These are phyloP conservation scores for Orcinus orca DNA, from an alignment of 2,113 vertebrate genomes.

Conservation along the genomic window DNA sequence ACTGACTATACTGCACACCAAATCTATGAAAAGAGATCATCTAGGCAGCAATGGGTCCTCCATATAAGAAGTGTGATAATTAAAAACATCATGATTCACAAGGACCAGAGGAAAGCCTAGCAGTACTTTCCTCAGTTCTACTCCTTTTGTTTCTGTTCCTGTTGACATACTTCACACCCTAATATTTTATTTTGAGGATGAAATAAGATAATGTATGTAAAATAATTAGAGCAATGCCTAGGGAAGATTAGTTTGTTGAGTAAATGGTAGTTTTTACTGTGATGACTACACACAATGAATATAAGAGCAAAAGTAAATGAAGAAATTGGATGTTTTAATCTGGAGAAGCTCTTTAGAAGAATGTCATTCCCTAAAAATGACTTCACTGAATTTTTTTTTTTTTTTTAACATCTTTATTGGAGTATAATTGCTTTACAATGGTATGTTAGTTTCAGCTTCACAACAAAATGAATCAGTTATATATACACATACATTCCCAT, in stretches of 20 bases:
- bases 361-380: not conserved
- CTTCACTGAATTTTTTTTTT: not conserved
- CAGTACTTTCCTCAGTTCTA: not conserved
- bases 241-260: not conserved
- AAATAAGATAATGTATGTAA: not conserved
- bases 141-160: not conserved
- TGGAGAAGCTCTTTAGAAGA: not conserved
- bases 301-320: not conserved
- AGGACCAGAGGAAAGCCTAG: not conserved
- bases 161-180: not conserved
- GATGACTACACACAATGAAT: not conserved
- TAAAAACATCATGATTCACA: not conserved
- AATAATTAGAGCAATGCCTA: not conserved
- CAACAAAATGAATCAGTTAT: too few species aligned
- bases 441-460: too few species aligned
- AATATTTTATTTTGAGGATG: not conserved
- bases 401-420: too few species aligned
- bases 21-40: not conserved
- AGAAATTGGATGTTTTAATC: not conserved
- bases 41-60: not conserved
- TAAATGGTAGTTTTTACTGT: not conserved
- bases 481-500: too few species aligned
- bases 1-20: not conserved
- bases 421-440: too few species aligned
- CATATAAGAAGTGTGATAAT: not conserved